Percentiles rank a stretch among this genome's conserved stretches.
phyloP scores from a whole-genome alignment of 2,113 vertebrate species.

The Candoia aspera region DNA sequence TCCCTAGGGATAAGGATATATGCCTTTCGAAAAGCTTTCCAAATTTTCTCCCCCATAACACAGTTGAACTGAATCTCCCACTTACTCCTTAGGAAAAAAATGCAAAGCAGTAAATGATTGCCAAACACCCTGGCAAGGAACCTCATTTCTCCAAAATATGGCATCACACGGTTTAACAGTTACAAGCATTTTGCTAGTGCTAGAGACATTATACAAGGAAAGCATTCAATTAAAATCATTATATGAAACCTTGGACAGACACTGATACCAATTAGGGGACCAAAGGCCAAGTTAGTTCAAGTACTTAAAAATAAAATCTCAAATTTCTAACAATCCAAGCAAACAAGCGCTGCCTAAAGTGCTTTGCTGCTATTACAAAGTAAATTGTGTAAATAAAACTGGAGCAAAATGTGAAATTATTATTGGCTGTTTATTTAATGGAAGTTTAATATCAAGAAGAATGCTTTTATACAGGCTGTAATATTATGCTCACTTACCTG shows the following conservation, averaged over 20 bases:
- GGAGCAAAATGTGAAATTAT: neutral
- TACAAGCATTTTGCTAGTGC: neutral
- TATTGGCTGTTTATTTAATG: slow-evolving; percentile 1
- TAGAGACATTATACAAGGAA: neutral
- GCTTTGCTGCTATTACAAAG: slow-evolving; percentile 24
- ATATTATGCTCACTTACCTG: neutral
- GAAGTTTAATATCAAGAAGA: neutral
- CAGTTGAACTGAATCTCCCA: neutral
- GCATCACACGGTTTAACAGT: neutral
- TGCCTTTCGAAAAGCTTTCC: neutral
- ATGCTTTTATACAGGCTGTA: neutral
- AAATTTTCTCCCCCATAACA: neutral
- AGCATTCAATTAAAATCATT: slow-evolving; percentile 7
- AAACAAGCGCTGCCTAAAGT: neutral
- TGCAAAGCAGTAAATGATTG: neutral
- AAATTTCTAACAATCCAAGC: neutral
- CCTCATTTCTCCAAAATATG: slow-evolving; percentile 18
- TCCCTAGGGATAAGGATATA: neutral
- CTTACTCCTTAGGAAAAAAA: neutral
- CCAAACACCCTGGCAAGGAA: neutral
- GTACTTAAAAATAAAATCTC: slow-evolving; percentile 19
- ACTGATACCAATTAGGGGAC: neutral
- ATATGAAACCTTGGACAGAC: slow-evolving; percentile 15
- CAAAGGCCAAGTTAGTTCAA: slow-evolving; percentile 34
- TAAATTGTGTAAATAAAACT: neutral